Evolutionary conservation across 2,113 vertebrate species (phyloP).

Genomic region (Oceanites oceanicus): DNA sequence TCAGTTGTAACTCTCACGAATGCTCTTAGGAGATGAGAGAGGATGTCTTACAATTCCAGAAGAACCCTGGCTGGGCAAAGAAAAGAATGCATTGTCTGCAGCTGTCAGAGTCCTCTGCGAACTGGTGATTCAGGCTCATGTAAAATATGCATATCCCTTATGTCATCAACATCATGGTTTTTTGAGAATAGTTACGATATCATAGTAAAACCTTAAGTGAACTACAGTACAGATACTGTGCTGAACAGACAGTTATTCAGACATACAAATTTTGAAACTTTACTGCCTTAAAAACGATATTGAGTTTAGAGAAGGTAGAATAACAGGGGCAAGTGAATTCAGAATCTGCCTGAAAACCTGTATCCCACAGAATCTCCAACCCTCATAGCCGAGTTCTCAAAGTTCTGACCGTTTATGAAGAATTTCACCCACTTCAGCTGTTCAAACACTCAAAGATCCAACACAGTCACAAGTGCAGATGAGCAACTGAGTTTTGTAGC

Average conservation of each 20-base stretch:
- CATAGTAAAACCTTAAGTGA: background rate
- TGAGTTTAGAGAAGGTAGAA: background rate
- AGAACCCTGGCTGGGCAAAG: background rate
- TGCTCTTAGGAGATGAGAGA: background rate
- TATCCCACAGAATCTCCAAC: background rate
- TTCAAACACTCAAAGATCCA: background rate
- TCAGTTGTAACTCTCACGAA: background rate
- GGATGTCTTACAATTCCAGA: background rate
- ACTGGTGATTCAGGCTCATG: background rate
- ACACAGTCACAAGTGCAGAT: background rate
- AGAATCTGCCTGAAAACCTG: background rate
- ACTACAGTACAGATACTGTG: background rate
- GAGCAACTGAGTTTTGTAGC: background rate
- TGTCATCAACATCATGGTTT: background rate
- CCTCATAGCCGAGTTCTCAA: background rate
- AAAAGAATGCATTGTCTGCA: background rate
- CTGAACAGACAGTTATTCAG: background rate
- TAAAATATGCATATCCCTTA: background rate
- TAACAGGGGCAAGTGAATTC: background rate
- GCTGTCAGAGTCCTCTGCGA: background rate
- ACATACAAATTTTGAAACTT: background rate
- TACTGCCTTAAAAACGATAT: fast-evolving
- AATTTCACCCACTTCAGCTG: background rate
- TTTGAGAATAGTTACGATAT: background rate
- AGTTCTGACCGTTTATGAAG: background rate